phyloP scores from a whole-genome alignment of 2,113 vertebrate species.

The Syngnathus floridae region DNA sequence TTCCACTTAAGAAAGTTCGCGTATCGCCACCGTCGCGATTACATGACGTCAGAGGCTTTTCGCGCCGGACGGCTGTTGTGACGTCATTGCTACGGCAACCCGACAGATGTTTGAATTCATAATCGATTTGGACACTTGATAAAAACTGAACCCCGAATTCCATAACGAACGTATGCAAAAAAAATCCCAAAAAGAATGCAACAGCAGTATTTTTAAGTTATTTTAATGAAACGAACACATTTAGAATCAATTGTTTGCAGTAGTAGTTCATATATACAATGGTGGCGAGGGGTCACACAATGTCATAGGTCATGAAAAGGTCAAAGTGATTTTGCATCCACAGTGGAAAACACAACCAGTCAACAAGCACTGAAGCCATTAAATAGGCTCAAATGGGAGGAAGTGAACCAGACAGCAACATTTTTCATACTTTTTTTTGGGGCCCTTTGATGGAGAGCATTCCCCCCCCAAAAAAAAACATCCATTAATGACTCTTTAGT shows the following conservation, averaged over 20 bases:
- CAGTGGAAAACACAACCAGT: slow-evolving; percentile 7
- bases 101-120: too few relatives aligned
- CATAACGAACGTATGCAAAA: too few relatives aligned
- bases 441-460: not conserved
- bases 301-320: slow-evolving; percentile 6
- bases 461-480: not conserved
- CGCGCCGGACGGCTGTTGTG: too few relatives aligned
- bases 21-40: too few relatives aligned
- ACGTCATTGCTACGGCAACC: too few relatives aligned
- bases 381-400: not conserved
- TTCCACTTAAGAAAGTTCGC: too few relatives aligned
- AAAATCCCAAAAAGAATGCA: not conserved
- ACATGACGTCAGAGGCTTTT: too few relatives aligned
- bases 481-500: not conserved
- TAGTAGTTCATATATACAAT: slow-evolving; percentile 45
- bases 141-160: too few relatives aligned
- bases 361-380: not conserved
- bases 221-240: slow-evolving; percentile 67
- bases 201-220: not conserved
- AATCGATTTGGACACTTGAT: too few relatives aligned
- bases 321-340: slow-evolving; percentile 15
- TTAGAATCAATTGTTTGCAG: slow-evolving; percentile 42
- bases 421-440: not conserved
- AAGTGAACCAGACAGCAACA: not conserved
- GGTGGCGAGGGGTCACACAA: not conserved